Percentiles rank a stretch among this genome's conserved stretches.
These are phyloP conservation scores for Ctenicera cuprea DNA, from an alignment of 2,888 invertebrate species.

Conservation along the genomic window DNA sequence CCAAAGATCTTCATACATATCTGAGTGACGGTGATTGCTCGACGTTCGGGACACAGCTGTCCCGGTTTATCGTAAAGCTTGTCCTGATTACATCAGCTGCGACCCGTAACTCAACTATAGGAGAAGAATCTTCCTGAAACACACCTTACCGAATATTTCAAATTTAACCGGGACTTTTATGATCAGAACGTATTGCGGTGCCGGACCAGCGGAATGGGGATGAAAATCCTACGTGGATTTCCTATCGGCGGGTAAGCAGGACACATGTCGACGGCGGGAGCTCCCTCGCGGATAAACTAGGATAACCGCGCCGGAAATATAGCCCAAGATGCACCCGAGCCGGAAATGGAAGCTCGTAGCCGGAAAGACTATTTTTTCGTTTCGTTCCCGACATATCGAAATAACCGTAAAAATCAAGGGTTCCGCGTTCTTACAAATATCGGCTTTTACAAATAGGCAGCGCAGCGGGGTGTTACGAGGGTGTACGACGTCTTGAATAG, in stretches of 20 bases:
- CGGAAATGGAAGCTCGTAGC: constrained; percentile 76
- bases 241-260: constrained; percentile 72
- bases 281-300: constrained; percentile 77
- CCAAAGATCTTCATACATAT: constrained; percentile 30
- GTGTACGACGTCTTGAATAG: constrained; percentile 41
- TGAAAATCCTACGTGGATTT: constrained; percentile 66
- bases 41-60: constrained; percentile 37
- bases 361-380: constrained; percentile 75
- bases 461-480: constrained; percentile 59
- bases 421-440: constrained; percentile 60
- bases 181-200: constrained; percentile 64
- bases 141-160: constrained; percentile 58
- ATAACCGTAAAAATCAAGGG: constrained; percentile 64
- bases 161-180: constrained; percentile 63
- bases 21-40: constrained; percentile 23
- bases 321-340: constrained; percentile 70
- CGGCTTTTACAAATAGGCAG: constrained; percentile 61
- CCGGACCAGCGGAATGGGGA: constrained; percentile 62
- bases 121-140: constrained; percentile 28
- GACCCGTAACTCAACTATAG: constrained; percentile 41
- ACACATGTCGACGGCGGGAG: constrained; percentile 76
- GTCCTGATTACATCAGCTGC: constrained; percentile 46
- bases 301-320: constrained; percentile 77
- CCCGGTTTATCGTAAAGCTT: constrained; percentile 41
- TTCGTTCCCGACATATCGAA: constrained; percentile 67